phyloP scores from a whole-genome alignment of 2,113 vertebrate species.

The Coptodon bakossiorum region DNA sequence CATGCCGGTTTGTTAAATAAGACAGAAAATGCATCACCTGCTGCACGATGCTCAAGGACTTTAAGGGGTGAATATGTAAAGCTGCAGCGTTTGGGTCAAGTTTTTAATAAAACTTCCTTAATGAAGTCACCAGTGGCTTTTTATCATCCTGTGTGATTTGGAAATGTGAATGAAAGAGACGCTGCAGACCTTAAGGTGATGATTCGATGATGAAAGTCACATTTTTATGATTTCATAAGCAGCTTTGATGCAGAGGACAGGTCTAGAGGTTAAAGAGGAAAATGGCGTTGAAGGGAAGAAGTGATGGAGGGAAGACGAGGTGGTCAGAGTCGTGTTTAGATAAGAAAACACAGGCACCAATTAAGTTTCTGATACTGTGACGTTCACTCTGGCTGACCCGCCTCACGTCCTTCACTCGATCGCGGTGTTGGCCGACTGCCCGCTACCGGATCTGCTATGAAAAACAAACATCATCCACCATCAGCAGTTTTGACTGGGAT shows the following conservation, averaged over 20 bases:
- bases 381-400: not conserved
- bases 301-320: not conserved
- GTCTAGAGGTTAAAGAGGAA: not conserved
- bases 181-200: not conserved
- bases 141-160: not conserved
- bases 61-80: not conserved
- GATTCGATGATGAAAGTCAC: not conserved
- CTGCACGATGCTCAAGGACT: not conserved
- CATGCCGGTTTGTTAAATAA: rapidly evolving
- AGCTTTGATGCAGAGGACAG: not conserved
- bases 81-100: not conserved
- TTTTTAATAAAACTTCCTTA: rapidly evolving
- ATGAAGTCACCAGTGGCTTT: rapidly evolving
- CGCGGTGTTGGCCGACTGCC: not conserved
- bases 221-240: not conserved
- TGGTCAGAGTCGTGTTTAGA: not conserved
- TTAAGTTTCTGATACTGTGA: rapidly evolving
- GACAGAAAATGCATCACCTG: not conserved
- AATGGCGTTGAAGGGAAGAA: not conserved
- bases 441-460: not conserved
- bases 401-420: not conserved
- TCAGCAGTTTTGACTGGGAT: slow-evolving; percentile 2
- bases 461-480: not conserved
- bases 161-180: not conserved
- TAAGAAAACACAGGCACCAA: not conserved